Conservation (phyloP, 1,140 invertebrate genomes). For the Euura saliciscinereae region DNA sequence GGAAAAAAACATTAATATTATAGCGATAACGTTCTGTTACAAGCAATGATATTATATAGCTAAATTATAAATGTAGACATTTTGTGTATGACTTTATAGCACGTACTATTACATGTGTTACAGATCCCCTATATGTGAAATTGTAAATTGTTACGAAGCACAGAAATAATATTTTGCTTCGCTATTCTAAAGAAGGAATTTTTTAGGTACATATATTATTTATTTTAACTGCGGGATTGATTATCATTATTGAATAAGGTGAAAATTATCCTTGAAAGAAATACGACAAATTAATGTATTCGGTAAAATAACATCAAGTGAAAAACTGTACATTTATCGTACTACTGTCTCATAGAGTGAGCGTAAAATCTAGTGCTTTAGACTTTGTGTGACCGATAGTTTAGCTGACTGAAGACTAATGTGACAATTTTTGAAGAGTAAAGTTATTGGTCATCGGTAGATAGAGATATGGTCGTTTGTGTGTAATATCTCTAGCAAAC, state of each 20-base stretch:
- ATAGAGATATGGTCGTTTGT: background rate
- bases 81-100: conserved; percentile 27
- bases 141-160: conserved; percentile 5
- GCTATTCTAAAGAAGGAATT: background rate
- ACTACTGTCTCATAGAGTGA: background rate
- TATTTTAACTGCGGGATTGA: background rate
- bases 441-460: background rate
- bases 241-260: too few species aligned
- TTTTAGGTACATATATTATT: background rate
- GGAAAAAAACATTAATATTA: conserved; percentile 19
- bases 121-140: background rate
- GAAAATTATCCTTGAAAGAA: too few species aligned
- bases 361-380: background rate
- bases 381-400: background rate
- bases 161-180: background rate
- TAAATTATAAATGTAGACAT: conserved; percentile 23
- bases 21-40: conserved; percentile 30
- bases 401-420: background rate
- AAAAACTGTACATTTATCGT: background rate
- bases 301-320: background rate
- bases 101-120: background rate
- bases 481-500: background rate
- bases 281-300: background rate
- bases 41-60: conserved; percentile 28
- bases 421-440: background rate